Evolutionary conservation across 1,140 invertebrate genomes (phyloP), one percentile per base, ranked within the genome.

Genomic region (Aphaenogaster rudis): DNA sequence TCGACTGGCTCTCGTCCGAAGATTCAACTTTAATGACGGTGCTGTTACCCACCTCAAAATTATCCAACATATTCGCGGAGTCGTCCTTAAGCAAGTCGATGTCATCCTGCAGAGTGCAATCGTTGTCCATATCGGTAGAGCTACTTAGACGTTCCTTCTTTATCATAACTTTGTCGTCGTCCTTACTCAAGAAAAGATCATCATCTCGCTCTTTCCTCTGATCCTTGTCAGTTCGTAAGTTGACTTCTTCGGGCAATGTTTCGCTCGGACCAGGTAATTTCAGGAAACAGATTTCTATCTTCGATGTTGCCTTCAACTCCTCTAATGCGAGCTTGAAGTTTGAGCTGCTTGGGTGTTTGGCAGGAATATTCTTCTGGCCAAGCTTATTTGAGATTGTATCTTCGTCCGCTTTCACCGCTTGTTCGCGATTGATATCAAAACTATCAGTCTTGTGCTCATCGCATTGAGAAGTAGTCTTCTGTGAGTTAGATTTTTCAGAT

Each of bases 1-100:
- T 95, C 1, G 94, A 94, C 86, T 95, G 93, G 88, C 94, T 95
- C 33, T 95, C 94, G 39, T 95, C 95, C 0, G 94, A 95, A 0
- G 94, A 95, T 36, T 95, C 95, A 1, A 95, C 86, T 79, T 95
- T 94, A 50, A 95, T 95, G 7, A 95, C 92, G 7, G 92, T 91
- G 71, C 88, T 90, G 2, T 92, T 91, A 17, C 72, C 71, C n/a
- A 86, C 21, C 3, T 61, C 77, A 21, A 80, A 86, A 63, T 63
- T 66, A 39, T 50, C 28, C 52, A 74, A 57, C 3, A 42, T 7
- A 33, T 6, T 50, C 21, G 36, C 21, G 13, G 72, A 48, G 28
- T 74, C 81, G 13, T 69, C 76, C n/a, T 74, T 86, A 28, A 80
- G 33, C 48, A 5, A n/a, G 36, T 28, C 6, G 11, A n/a, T 28